These are phyloP conservation scores for Momotus momota DNA, from an alignment of 2,797 vertebrate genomes.

Conservation along the genomic window DNA sequence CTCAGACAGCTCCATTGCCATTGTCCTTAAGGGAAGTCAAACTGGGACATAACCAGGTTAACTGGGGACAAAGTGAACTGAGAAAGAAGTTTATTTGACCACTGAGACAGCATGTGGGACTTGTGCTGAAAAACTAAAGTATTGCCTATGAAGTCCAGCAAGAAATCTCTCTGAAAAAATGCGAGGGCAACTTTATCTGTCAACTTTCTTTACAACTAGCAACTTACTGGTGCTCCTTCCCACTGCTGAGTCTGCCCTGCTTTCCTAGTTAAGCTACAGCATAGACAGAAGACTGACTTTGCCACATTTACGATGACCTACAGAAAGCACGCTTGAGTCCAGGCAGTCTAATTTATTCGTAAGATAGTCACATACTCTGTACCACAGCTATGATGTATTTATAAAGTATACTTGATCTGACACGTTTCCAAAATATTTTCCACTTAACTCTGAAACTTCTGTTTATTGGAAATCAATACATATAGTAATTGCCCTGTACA, in stretches of 20 bases:
- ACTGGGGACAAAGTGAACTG: neutral
- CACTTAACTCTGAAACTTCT: neutral
- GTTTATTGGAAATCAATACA: slow-evolving; percentile 38
- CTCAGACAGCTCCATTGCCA: neutral
- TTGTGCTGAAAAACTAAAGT: neutral
- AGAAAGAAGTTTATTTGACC: neutral
- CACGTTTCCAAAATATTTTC: neutral
- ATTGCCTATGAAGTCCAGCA: neutral
- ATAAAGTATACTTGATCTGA: neutral
- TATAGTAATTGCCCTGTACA: neutral
- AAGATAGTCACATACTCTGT: neutral
- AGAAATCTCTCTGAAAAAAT: neutral
- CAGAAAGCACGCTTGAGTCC: neutral
- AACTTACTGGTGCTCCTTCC: neutral
- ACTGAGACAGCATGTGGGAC: neutral
- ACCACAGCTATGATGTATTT: slow-evolving; percentile 9
- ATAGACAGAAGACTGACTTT: neutral
- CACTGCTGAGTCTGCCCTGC: accelerated
- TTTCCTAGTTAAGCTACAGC: neutral
- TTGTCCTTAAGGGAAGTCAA: neutral
- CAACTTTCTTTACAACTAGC: neutral
- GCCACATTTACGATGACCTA: neutral
- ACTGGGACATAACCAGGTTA: neutral
- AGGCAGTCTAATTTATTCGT: neutral
- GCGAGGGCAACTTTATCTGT: neutral